Base-by-base conservation (phyloP, 2,797 vertebrate genomes). In the Botia almorhae region DNA sequence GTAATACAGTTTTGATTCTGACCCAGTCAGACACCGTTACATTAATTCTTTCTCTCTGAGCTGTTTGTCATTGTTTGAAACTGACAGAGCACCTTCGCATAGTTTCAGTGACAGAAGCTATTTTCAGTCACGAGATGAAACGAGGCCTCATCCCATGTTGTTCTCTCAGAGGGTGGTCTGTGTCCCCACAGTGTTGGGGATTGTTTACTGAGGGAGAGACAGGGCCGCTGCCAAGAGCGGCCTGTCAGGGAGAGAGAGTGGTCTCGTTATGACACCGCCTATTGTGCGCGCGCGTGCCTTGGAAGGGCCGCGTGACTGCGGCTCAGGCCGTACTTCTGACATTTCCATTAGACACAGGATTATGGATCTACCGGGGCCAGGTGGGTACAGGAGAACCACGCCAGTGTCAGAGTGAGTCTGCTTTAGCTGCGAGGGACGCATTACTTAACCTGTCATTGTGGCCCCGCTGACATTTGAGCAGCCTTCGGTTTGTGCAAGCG, bases 161-260 rank as follows among this genome's bases (percentile, higher is more conserved):
- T 76, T 61, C 36, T 48, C 21, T 4, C 81, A 23, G 72, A 68
- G 74, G 64, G 26, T 26, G 76, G 76, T 78, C 78, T 83, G 74
- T 77, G 76, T 76, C 86, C 79, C 82, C 53, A 69, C 81, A 65
- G 80, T 48, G 67, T 74, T 17, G 76, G 75, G 81, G 85, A 85
- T 87, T 89, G 88, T 87, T 87, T 89, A 88, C 86, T 86, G 77
- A 88, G 85, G 83, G 85, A 71, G 79, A 81, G 80, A 84, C 85
- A 70, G 78, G 81, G 81, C 79, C 69, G 17, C 87, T 87, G 89
- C 84, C 87, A 85, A 83, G 81, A 82, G 39, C n/a, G 60, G 87
- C 94, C 95, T 93, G 93, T 91, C 85, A 84, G 90, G 84, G 87
- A 78, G 87, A 89, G 8, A 46, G 92, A 94, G 90, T 88, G 83